Evolutionary conservation across 2,797 vertebrate genomes (phyloP), one percentile per base, ranked within the genome.

Genomic region (Centropyge bicolor): DNA sequence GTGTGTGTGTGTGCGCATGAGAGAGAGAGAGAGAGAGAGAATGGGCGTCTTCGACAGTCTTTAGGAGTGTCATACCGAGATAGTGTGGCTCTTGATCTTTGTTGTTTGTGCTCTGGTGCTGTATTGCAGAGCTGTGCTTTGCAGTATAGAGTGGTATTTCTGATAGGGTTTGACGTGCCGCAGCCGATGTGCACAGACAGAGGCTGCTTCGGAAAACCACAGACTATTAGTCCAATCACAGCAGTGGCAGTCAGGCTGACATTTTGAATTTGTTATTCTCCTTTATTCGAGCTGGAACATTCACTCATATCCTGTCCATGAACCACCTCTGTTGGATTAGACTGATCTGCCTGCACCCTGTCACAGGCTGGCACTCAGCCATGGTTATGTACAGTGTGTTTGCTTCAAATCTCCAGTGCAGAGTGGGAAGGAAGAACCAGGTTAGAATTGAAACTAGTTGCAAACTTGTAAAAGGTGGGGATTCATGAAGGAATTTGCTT

Each of bases 161-260:
- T 93, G 89, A 93, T 91, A 70, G 70, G 76, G 80, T 85, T 86
- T 90, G 92, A 93, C 83, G 43, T 76, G 74, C 82, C 74, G 80
- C 89, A 82, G 85, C 76, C 78, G 69, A 92, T 81, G 86, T 83
- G 86, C 83, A 81, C 82, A 86, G 89, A 87, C 88, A 87, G 88
- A 76, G 64, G 84, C 73, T 84, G 74, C 78, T 85, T 86, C 81
- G 67, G 81, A 88, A 87, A 89, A 87, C 85, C 85, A 72, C 89
- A 78, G 86, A 88, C 86, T 81, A 92, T 95, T 94, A 95, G 90
- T 91, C 88, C 91, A 93, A 94, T 94, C 94, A 89, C 84, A 87
- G 88, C 70, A 20, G 86, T 80, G 89, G 87, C 91, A 91, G 90
- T 95, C 91, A 91, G 73, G 74, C 93, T 93, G 94, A 94, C 94